Evolutionary conservation across 2,797 vertebrate species (phyloP), one percentile per base, ranked within the genome.

Genomic region (Cetoscarus ocellatus): DNA sequence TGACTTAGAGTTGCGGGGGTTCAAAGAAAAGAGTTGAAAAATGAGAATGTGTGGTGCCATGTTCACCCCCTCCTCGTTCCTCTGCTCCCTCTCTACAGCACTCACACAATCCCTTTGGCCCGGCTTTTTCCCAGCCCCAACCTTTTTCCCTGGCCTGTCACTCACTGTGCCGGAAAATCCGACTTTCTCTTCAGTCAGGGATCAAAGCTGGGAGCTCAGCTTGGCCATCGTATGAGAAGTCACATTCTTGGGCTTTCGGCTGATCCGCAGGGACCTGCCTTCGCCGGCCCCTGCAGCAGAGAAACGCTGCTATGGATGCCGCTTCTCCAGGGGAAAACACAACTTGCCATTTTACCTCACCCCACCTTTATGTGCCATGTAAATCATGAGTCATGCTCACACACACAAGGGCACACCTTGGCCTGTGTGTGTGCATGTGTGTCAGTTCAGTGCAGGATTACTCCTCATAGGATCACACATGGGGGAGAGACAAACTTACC

Each of bases 101-200:
- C 65, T 54, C 51, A 57, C 65, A 62, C 69, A 88, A 75, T 82
- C 73, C 81, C 75, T 72, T 82, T 79, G 60, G 75, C 70, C 58
- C 15, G n/a, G 79, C 86, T 82, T 86, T 39, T 83, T 86, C 77
- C 75, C 73, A 67, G 68, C 75, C 75, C 75, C 70, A 69, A 43
- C 68, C 73, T 54, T 73, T 76, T 8, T 63, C 61, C 12, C 52
- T 54, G 9, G 66, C 64, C 85, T 71, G 82, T 92, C 89, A 83
- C 79, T 93, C 92, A 88, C 79, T 78, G 84, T 83, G 75, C 86
- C 63, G 77, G 88, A 89, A 93, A 91, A 92, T 91, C 87, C 78
- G 71, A 86, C 87, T 87, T 87, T 89, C 83, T 88, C 88, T 87
- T 75, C 76, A 87, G 84, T 59, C 66, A 40, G 68, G 86, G 90